Evolutionary conservation across 64 coral and sea anemone species (phyloP), one percentile per base, ranked within the genome.

Genomic region (Montipora foliosa): DNA sequence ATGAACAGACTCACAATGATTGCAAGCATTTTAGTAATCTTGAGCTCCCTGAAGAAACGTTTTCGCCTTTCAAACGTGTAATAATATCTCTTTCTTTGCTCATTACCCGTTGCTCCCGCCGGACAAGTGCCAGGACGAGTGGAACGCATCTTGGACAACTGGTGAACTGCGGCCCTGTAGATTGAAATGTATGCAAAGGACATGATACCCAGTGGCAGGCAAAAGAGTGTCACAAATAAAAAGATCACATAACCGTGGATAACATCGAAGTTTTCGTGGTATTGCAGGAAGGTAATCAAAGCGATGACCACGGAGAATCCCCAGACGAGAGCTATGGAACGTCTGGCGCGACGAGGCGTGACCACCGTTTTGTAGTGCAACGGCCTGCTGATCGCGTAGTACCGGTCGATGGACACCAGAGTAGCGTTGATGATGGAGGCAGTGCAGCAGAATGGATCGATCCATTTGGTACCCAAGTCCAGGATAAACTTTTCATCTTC

Each of bases 1-100:
- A 92, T 78, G 82, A 98, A 98, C 1, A 98, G 89, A 16, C 89
- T 92, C 5, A 98, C 93, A 21, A 93, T 98, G 14, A 98, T 61
- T 11, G 96, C 89, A n/a, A 98, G 83, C 76, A 93, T 98, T 89
- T 98, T 98, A 20, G 96, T 98, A 14, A 98, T 98, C 19, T 93
- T 85, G 10, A 98, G 96, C 57, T 98, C 96, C 48, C 91, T 89
- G 59, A 94, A 98, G 64, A 98, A 98, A n/a, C 93, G 92, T 87
- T 98, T 98, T 80, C 93, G 78, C 4, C 93, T 83, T 67, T 94
- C 96, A 52, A 95, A 85, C 20, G 90, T 55, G 44, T 77, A 79
- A 44, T 10, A 68, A 49, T 82, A 69, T 47, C 77, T 84, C 14
- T 91, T 87, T 45, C 67, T 92, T 69, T 91, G 89, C 7, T 88